phyloP scores from a whole-genome alignment of 2,797 vertebrate species.

The Cossypha polioptera region DNA sequence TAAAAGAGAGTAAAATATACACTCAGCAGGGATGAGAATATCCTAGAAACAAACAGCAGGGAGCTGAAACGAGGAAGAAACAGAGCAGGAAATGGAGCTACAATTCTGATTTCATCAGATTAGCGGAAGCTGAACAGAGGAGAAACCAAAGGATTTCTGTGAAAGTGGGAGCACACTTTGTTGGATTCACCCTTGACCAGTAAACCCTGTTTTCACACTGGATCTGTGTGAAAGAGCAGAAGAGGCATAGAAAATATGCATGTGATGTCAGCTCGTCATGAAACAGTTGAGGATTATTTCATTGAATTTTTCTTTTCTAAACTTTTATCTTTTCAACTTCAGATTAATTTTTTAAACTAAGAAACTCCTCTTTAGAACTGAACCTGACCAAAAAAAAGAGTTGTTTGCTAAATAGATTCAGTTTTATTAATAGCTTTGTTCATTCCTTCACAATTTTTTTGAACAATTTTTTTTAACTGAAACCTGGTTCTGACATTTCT shows the following conservation, averaged over 20 bases:
- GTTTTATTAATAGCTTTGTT: not conserved
- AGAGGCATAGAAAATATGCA: not conserved
- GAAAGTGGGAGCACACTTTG: not conserved
- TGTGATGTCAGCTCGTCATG: not conserved
- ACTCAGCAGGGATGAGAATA: conserved; percentile 64
- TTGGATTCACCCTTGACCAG: not conserved
- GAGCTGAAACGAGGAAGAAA: conserved; percentile 26
- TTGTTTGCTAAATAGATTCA: not conserved
- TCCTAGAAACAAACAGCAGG: conserved; percentile 61
- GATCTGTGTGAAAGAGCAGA: not conserved
- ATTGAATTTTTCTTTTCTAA: not conserved
- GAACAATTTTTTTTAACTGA: not conserved
- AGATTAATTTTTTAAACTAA: not conserved
- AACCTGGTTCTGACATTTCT: not conserved
- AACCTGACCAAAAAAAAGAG: not conserved
- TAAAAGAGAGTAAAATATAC: conserved; percentile 47
- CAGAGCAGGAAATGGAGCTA: conserved; percentile 40
- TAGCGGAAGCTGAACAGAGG: not conserved
- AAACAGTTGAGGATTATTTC: not conserved
- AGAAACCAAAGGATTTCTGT: not conserved
- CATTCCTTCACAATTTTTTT: not conserved
- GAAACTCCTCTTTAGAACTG: not conserved
- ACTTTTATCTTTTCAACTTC: not conserved
- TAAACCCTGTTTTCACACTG: not conserved
- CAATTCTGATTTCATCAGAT: conserved; percentile 55